These are phyloP conservation scores for Sabatieria punctata DNA, from an alignment of 2,888 invertebrate species.

Conservation along the genomic window DNA sequence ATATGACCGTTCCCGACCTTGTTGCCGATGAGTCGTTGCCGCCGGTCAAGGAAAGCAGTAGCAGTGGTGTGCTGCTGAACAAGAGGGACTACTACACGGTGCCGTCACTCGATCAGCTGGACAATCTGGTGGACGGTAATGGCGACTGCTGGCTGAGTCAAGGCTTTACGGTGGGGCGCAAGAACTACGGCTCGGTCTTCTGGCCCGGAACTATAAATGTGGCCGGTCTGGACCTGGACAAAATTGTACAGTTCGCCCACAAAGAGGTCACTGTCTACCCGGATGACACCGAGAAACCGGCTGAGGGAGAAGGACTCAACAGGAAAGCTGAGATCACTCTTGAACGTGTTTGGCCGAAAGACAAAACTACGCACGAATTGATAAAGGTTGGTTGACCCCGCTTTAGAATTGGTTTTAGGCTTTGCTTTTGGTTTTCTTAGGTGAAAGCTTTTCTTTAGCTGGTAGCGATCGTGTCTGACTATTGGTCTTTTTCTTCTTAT, in stretches of 20 bases:
- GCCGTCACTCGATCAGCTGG: conserved; percentile 62
- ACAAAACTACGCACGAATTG: conserved; percentile 58
- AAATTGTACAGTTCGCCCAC: conserved; percentile 64
- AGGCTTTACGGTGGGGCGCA: conserved; percentile 36
- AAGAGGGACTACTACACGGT: conserved; percentile 77
- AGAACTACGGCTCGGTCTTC: conserved; percentile 36
- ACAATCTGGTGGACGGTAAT: conserved; percentile 46
- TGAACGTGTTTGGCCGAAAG: conserved; percentile 81
- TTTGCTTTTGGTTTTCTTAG: neutral
- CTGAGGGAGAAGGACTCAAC: conserved; percentile 69
- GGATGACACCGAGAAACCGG: conserved; percentile 68
- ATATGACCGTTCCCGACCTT: no score
- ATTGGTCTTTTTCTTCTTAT: no score
- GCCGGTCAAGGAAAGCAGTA: no score
- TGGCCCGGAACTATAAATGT: conserved; percentile 36
- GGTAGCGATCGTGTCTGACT: no score
- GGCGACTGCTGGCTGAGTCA: conserved; percentile 18
- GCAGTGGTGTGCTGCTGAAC: conserved; percentile 55
- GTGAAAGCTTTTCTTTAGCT: no score
- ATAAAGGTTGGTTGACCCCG: conserved; percentile 44
- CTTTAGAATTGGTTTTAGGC: neutral
- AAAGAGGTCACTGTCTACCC: conserved; percentile 91
- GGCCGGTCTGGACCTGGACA: conserved; percentile 34
- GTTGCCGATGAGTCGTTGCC: no score
- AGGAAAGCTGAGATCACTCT: conserved; percentile 54